Evolutionary conservation across 1,140 invertebrate genomes (phyloP).

Genomic region (Bombus vancouverensis): DNA sequence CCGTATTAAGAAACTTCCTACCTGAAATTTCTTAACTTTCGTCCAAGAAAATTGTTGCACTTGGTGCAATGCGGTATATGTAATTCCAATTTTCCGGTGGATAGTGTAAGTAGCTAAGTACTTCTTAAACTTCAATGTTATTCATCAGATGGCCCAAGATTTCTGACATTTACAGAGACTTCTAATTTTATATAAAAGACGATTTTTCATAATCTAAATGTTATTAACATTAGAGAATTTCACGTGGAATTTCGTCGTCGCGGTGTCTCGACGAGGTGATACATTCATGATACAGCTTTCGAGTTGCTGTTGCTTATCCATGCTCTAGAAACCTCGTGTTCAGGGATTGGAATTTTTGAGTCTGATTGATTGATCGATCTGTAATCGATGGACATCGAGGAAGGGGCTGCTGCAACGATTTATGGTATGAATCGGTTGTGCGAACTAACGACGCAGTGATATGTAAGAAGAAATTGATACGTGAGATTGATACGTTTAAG

Average conservation of each 20-base stretch:
- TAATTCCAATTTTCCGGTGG: neutral
- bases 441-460: constrained; percentile 7
- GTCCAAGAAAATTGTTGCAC: too few relatives aligned
- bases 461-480: constrained; percentile 28
- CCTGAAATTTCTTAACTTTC: neutral
- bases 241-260: neutral
- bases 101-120: neutral
- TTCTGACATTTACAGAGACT: neutral
- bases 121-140: neutral
- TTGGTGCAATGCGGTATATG: neutral
- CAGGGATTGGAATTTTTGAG: neutral
- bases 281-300: constrained; percentile 21
- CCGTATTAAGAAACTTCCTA: neutral
- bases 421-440: neutral
- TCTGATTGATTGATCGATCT: neutral
- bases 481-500: neutral
- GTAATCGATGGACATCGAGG: neutral
- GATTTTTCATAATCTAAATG: neutral
- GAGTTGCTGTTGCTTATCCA: neutral
- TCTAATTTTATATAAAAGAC: neutral
- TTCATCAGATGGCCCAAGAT: neutral
- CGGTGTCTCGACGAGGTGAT: constrained; percentile 36
- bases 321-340: neutral
- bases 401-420: neutral
- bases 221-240: neutral